phyloP scores from a whole-genome alignment of 1,140 invertebrate genomes.

The Drosophila nigrodunni region DNA sequence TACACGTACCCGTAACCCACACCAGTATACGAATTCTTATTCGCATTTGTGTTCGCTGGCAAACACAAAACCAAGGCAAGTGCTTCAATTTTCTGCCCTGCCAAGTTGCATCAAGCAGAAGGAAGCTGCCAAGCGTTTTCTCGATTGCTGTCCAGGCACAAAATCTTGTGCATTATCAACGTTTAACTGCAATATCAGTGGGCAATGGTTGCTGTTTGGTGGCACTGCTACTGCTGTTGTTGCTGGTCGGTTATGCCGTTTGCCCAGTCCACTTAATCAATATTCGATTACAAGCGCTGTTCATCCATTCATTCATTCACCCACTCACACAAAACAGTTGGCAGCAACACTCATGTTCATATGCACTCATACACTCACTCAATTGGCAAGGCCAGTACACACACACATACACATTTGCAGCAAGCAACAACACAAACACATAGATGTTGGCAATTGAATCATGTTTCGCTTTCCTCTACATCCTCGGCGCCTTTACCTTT shows the following conservation, averaged over 20 bases:
- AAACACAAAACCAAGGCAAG: conserved; percentile 50
- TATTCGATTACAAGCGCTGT: conserved; percentile 71
- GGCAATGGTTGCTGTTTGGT: too few relatives aligned
- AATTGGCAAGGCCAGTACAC: conserved; percentile 24
- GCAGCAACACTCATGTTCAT: conserved; percentile 23
- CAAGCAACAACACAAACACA: background rate
- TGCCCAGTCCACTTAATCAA: conserved; percentile 74
- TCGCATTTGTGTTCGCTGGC: conserved; percentile 14
- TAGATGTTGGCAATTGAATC: conserved; percentile 74
- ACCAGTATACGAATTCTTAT: background rate
- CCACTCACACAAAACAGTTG: conserved; percentile 11
- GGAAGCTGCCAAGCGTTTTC: conserved; percentile 24
- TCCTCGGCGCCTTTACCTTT: too few relatives aligned
- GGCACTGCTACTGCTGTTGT: conserved; percentile 16
- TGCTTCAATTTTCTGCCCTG: conserved; percentile 79
- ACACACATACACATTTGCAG: conserved; percentile 10
- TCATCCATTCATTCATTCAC: conserved; percentile 12
- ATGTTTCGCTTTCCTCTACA: conserved; percentile 38
- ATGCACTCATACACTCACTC: conserved; percentile 14
- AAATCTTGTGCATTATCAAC: conserved; percentile 70
- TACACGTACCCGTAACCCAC: background rate
- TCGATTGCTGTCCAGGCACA: conserved; percentile 17
- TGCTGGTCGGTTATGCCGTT: conserved; percentile 1
- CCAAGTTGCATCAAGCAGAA: conserved; percentile 57
- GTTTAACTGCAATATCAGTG: conserved; percentile 76